These are phyloP conservation scores for Castor canadensis DNA, from an alignment of 2,113 vertebrate genomes.

Conservation along the genomic window DNA sequence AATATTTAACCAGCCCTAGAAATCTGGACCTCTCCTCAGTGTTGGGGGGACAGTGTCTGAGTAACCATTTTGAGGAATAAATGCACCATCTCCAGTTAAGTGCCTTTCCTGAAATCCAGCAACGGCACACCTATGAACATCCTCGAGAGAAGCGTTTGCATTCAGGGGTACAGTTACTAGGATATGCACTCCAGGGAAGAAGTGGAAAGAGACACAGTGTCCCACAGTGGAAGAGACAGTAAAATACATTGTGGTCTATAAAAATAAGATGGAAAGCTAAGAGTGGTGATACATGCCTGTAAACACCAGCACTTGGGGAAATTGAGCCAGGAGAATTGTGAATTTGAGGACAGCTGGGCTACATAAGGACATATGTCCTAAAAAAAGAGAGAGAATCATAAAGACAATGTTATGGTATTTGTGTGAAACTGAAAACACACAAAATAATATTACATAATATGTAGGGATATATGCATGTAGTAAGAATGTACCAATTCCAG, in stretches of 20 bases:
- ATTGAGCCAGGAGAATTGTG: too few relatives aligned
- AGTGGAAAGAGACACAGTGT: not conserved
- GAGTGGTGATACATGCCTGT: too few relatives aligned
- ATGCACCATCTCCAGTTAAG: not conserved
- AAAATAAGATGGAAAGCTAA: not conserved
- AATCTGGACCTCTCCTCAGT: not conserved
- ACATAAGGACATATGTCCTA: too few relatives aligned
- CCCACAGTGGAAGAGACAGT: not conserved
- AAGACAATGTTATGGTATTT: not conserved
- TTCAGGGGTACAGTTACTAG: not conserved
- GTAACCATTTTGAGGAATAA: not conserved
- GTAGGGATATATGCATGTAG: not conserved
- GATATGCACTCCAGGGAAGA: not conserved
- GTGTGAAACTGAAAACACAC: not conserved
- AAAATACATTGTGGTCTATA: not conserved
- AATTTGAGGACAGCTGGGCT: too few relatives aligned
- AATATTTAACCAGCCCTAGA: not conserved
- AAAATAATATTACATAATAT: not conserved
- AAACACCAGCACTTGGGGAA: too few relatives aligned
- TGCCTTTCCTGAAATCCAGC: not conserved
- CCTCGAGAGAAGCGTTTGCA: not conserved
- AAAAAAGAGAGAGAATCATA: not conserved
- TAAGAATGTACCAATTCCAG: not conserved
- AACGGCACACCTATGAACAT: not conserved
- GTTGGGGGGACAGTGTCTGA: not conserved